A percentile compares a stretch with the other conserved stretches of the same genome.
Evolutionary conservation across 2,888 invertebrate genomes (phyloP).

Genomic region (Cataglyphis rosenhaueri): DNA sequence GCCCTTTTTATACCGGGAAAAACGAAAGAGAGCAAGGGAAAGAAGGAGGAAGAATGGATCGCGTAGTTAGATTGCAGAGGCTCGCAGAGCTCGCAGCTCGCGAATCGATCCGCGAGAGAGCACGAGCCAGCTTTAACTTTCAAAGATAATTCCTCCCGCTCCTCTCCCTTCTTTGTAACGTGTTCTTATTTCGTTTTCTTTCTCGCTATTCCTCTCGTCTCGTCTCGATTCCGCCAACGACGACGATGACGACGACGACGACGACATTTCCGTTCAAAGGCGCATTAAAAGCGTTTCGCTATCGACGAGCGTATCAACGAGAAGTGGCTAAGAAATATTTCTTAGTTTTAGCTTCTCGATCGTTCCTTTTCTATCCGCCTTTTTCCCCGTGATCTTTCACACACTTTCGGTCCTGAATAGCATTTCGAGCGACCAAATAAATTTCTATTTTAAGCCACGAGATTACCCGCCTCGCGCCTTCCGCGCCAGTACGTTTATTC

Average conservation of each 20-base stretch:
- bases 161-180: constrained; percentile 29
- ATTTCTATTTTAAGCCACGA: constrained; percentile 36
- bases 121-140: constrained; percentile 48
- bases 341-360: constrained; percentile 25
- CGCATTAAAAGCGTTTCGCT: constrained; percentile 29
- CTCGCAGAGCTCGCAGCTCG: constrained; percentile 32
- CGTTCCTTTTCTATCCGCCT: background rate
- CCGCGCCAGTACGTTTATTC: constrained; percentile 1
- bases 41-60: constrained; percentile 11
- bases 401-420: background rate
- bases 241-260: constrained; percentile 8
- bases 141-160: constrained; percentile 44
- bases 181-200: constrained; percentile 47
- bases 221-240: constrained; percentile 6
- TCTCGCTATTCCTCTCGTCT: constrained; percentile 6
- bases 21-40: constrained; percentile 4
- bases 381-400: background rate
- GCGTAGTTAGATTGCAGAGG: constrained; percentile 47
- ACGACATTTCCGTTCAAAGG: constrained; percentile 24
- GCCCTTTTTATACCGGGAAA: constrained; percentile 27
- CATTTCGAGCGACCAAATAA: constrained; percentile 22
- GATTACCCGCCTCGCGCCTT: constrained; percentile 21
- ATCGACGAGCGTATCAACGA: constrained; percentile 11
- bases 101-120: constrained; percentile 44
- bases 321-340: constrained; percentile 28